These are phyloP conservation scores for Drosophila nasuta DNA, from an alignment of 1,140 invertebrate species.

Conservation along the genomic window DNA sequence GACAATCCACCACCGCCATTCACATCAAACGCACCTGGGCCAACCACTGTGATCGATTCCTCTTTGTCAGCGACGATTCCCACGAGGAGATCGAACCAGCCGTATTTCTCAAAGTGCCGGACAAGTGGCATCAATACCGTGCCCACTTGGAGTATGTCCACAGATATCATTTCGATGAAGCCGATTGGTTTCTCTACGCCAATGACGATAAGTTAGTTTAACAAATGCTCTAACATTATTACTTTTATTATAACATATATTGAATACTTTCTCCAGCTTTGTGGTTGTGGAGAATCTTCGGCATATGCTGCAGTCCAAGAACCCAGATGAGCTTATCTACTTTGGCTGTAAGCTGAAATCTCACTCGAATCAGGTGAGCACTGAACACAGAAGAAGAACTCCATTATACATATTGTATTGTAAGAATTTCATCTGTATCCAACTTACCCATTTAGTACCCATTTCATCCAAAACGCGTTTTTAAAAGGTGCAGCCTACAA, in stretches of 20 bases:
- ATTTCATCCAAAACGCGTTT: too few species aligned
- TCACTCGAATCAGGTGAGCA: slow-evolving; percentile 30
- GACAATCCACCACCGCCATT: slow-evolving; percentile 37
- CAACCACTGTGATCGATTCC: slow-evolving; percentile 56
- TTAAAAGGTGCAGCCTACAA: too few species aligned
- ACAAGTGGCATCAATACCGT: slow-evolving; percentile 55
- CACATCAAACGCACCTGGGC: slow-evolving; percentile 63
- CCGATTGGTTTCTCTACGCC: slow-evolving; percentile 67
- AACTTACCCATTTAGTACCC: too few species aligned
- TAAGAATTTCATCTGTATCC: too few species aligned
- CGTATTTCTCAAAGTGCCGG: slow-evolving; percentile 38
- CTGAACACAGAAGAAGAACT: too few species aligned
- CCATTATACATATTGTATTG: too few species aligned
- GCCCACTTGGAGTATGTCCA: slow-evolving; percentile 59
- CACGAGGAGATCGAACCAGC: slow-evolving; percentile 61
- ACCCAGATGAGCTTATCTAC: slow-evolving; percentile 56
- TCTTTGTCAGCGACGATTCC: slow-evolving; percentile 66
- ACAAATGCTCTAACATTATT: too few species aligned
- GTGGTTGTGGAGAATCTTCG: slow-evolving; percentile 70
- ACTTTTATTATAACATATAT: background rate
- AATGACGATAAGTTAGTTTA: slow-evolving; percentile 66
- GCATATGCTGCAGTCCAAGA: slow-evolving; percentile 49
- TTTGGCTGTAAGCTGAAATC: slow-evolving; percentile 65
- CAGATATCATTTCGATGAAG: slow-evolving; percentile 58
- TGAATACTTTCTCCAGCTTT: slow-evolving; percentile 46